A percentile compares a stretch with the other conserved stretches of the same genome.
These are phyloP conservation scores for Augiades crinisus DNA, from an alignment of 2,888 invertebrate species.

Conservation along the genomic window DNA sequence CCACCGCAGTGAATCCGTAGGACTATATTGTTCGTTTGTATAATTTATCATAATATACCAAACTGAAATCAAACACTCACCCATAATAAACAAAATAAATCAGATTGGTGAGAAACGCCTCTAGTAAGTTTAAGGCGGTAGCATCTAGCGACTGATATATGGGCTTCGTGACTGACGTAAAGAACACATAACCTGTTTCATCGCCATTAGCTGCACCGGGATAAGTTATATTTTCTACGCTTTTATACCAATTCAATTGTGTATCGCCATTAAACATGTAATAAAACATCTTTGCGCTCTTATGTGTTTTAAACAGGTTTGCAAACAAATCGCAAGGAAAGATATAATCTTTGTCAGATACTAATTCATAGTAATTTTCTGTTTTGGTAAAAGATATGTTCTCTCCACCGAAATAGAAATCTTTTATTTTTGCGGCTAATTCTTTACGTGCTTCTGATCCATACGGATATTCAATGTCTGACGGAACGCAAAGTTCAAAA, in stretches of 20 bases:
- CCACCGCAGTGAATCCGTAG: no score
- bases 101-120: not conserved
- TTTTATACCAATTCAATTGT: not conserved
- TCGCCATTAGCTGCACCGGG: slow-evolving; percentile 32
- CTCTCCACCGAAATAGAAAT: slow-evolving; percentile 38
- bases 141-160: not conserved
- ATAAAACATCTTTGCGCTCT: slow-evolving; percentile 30
- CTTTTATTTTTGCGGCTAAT: slow-evolving; percentile 35
- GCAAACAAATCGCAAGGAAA: slow-evolving; percentile 32
- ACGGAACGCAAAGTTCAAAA: slow-evolving; percentile 40
- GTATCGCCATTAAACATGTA: slow-evolving; percentile 34
- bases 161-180: not conserved
- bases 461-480: slow-evolving; percentile 39
- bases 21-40: no score
- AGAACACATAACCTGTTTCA: slow-evolving; percentile 26
- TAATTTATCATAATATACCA: no score
- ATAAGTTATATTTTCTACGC: not conserved
- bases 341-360: slow-evolving; percentile 34
- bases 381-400: slow-evolving; percentile 28
- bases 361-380: slow-evolving; percentile 26
- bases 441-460: slow-evolving; percentile 32
- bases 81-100: not conserved
- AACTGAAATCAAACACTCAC: no score
- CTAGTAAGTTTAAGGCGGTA: not conserved
- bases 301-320: slow-evolving; percentile 19